Evolutionary conservation across 64 coral and sea anemone species (phyloP).

Genomic region (Exaiptasia diaphana): DNA sequence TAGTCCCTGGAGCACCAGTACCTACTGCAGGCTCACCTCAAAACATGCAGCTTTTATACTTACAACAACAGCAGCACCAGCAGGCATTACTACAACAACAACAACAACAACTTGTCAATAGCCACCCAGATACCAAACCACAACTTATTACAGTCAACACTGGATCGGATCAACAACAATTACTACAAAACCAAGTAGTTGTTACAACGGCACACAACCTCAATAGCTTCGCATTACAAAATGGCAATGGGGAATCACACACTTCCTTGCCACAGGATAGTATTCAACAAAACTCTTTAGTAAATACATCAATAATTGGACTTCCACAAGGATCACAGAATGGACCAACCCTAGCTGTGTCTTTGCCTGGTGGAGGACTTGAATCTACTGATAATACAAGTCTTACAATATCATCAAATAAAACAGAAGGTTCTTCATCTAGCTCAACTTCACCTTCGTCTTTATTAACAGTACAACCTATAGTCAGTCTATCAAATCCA

Average conservation of each 20-base stretch:
- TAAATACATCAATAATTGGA: no score
- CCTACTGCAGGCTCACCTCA: slow-evolving; percentile 44
- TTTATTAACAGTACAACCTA: no score
- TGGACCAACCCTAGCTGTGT: no score
- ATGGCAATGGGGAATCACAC: neutral
- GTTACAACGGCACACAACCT: neutral
- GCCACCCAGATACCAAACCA: neutral
- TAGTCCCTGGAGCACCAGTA: slow-evolving; percentile 65
- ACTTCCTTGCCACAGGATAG: no score
- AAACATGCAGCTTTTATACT: slow-evolving; percentile 62
- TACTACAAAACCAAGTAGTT: neutral
- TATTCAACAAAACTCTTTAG: no score
- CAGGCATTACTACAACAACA: slow-evolving; percentile 65
- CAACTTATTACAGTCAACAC: neutral
- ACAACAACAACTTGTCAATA: slow-evolving; percentile 27
- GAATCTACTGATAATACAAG: no score
- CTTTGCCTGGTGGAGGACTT: no score
- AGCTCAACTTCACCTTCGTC: no score
- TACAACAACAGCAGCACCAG: slow-evolving; percentile 65
- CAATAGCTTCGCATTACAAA: neutral
- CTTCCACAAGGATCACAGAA: no score
- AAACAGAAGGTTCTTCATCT: no score
- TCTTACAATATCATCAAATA: no score
- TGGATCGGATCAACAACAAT: neutral
- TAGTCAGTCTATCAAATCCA: no score